Evolutionary conservation across 2,888 invertebrate genomes (phyloP).

Genomic region (Anaspis maculata): DNA sequence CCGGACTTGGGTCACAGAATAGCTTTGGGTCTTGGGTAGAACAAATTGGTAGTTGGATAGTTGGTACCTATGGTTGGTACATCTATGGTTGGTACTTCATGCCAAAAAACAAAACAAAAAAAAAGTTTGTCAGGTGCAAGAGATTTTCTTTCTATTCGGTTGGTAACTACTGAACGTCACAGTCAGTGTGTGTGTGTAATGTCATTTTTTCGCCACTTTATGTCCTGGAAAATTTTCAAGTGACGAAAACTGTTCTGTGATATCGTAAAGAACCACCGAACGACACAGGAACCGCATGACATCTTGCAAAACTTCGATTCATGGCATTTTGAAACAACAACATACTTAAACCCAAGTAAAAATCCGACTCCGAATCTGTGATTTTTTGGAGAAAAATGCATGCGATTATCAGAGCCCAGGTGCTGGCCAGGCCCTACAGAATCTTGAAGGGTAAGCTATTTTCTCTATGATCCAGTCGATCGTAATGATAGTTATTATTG

Average conservation of each 20-base stretch:
- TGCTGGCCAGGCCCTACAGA: constrained; percentile 4
- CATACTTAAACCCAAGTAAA: constrained; percentile 2
- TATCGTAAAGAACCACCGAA: constrained; percentile 10
- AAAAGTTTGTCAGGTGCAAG: no score
- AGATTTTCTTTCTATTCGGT: no score
- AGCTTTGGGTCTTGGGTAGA: no score
- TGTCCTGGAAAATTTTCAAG: constrained; percentile 31
- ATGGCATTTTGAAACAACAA: constrained; percentile 11
- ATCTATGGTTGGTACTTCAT: no score
- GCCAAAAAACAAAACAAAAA: no score
- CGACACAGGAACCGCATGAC: constrained; percentile 11
- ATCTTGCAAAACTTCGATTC: constrained; percentile 11
- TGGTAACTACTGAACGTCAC: no score
- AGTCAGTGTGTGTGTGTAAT: no score
- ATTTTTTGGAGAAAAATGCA: constrained; percentile 9
- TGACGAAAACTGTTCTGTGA: constrained; percentile 19
- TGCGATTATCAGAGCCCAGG: constrained; percentile 9
- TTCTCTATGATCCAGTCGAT: no score
- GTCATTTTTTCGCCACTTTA: constrained; percentile 26
- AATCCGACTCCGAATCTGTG: neutral
- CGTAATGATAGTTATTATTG: no score
- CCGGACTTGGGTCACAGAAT: no score
- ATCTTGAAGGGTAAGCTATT: constrained; percentile 10
- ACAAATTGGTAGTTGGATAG: no score
- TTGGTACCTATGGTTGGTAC: no score